A percentile compares a stretch with the other conserved stretches of the same genome.
Evolutionary conservation across 2,113 vertebrate species (phyloP).

Genomic region (Proterorhinus semilunaris): DNA sequence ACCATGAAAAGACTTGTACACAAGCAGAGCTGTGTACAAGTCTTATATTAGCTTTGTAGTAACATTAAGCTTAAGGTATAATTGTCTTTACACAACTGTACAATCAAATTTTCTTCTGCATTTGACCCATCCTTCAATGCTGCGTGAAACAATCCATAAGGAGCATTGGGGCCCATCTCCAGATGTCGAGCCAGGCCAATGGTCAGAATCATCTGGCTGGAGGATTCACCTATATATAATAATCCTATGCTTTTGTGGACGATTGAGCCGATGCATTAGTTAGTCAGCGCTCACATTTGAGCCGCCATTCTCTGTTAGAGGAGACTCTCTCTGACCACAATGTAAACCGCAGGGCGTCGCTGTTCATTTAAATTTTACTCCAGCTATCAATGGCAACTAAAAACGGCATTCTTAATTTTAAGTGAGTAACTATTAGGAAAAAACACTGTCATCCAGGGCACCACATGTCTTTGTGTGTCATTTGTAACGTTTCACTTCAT

Average conservation of each 20-base stretch:
- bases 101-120: too few relatives aligned
- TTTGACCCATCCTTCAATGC: too few relatives aligned
- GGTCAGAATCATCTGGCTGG: too few relatives aligned
- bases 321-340: constrained; percentile 41
- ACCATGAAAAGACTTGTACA: too few relatives aligned
- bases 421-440: constrained; percentile 29
- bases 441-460: constrained; percentile 33
- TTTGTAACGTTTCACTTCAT: constrained; percentile 52
- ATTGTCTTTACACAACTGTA: too few relatives aligned
- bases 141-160: too few relatives aligned
- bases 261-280: constrained; percentile 13
- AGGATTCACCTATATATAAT: constrained; percentile 25
- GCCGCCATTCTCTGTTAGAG: constrained; percentile 25
- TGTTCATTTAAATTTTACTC: constrained; percentile 44
- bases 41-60: not conserved
- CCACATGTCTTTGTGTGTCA: constrained; percentile 26
- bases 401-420: constrained; percentile 26
- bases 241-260: constrained; percentile 38
- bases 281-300: constrained; percentile 27
- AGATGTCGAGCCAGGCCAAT: too few relatives aligned
- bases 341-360: constrained; percentile 35
- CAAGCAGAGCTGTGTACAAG: too few relatives aligned
- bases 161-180: too few relatives aligned
- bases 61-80: constrained; percentile 1
- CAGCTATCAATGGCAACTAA: constrained; percentile 9